Evolutionary conservation across 1,140 invertebrate genomes (phyloP).

Genomic region (Eulimnadia texana): DNA sequence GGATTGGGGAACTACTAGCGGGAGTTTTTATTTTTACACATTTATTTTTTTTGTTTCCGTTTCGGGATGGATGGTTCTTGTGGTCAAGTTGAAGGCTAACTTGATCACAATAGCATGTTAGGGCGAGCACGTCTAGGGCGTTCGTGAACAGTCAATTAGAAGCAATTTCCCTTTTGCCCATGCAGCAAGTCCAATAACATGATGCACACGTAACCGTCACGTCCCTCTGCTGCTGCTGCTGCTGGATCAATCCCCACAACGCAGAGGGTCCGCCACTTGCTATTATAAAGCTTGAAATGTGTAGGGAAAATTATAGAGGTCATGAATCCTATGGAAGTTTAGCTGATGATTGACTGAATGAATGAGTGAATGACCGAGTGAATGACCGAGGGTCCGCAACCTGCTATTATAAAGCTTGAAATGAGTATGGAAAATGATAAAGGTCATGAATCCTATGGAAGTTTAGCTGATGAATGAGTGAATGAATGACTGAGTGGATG

Average conservation of each 20-base stretch:
- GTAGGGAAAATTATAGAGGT: too few species aligned
- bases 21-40: not conserved
- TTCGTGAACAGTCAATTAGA: not conserved
- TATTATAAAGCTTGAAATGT: too few species aligned
- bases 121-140: not conserved
- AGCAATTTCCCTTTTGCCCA: not conserved
- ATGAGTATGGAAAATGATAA: too few species aligned
- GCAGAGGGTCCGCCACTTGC: not conserved
- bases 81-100: not conserved
- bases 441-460: too few species aligned
- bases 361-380: too few species aligned
- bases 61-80: not conserved
- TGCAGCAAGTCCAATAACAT: not conserved
- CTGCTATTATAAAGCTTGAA: too few species aligned
- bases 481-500: too few species aligned
- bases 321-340: too few species aligned
- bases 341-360: too few species aligned
- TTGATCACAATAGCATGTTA: not conserved
- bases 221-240: too few species aligned
- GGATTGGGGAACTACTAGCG: not conserved
- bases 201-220: not conserved
- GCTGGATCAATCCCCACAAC: not conserved
- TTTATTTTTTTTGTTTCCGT: not conserved
- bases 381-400: too few species aligned
- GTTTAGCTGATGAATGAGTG: too few species aligned